Evolutionary conservation across 2,888 invertebrate species (phyloP).

Genomic region (Halocaridina rubra): DNA sequence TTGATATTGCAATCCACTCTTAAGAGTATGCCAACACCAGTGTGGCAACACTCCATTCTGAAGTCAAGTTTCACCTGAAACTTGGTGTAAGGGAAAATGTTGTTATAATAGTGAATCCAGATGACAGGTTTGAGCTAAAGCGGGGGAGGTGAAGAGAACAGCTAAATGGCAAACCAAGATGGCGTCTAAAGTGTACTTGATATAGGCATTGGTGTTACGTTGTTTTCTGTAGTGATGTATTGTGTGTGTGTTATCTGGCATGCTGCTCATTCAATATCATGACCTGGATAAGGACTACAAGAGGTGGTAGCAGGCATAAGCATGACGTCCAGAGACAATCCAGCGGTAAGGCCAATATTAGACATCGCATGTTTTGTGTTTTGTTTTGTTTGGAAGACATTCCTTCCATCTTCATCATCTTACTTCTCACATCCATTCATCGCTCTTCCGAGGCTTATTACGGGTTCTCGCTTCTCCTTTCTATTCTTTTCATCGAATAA

Average conservation of each 20-base stretch:
- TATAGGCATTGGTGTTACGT: constrained; percentile 47
- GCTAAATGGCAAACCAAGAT: constrained; percentile 62
- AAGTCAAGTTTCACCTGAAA: no score
- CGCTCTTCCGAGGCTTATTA: neutral
- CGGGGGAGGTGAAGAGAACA: constrained; percentile 61
- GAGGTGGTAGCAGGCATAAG: constrained; percentile 11
- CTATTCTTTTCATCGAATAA: no score
- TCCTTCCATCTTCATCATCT: constrained; percentile 20
- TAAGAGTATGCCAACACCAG: no score
- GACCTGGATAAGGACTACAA: constrained; percentile 41
- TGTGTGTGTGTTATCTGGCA: constrained; percentile 50
- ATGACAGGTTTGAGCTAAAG: constrained; percentile 53
- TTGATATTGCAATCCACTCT: no score
- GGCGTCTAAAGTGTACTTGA: constrained; percentile 57
- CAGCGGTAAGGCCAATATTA: constrained; percentile 52
- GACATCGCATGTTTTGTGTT: no score
- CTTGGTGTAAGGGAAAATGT: no score
- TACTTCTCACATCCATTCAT: neutral
- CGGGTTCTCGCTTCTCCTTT: no score
- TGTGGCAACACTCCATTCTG: no score
- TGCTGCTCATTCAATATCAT: constrained; percentile 57
- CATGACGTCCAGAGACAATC: constrained; percentile 55
- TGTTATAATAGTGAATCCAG: no score
- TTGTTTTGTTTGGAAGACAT: neutral
- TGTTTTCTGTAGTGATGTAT: constrained; percentile 54